Evolutionary conservation across 2,113 vertebrate genomes (phyloP).

Genomic region (Tyto alba): DNA sequence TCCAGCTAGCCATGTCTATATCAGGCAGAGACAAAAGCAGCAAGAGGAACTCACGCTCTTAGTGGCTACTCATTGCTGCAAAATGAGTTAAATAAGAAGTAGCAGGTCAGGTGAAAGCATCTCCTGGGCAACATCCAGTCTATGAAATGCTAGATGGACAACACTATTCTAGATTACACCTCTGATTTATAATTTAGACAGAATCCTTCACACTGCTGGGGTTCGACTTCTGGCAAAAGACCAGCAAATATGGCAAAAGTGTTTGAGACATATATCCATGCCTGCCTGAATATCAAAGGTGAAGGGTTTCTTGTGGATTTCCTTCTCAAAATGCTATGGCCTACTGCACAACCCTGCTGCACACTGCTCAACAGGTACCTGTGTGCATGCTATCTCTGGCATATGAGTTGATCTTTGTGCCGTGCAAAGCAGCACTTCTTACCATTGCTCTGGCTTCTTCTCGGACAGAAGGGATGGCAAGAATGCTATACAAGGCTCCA

Average conservation of each 20-base stretch:
- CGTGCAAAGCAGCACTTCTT: slow-evolving; percentile 42
- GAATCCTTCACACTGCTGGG: not conserved
- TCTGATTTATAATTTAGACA: not conserved
- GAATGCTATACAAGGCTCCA: slow-evolving; percentile 91
- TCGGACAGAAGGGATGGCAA: slow-evolving; percentile 83
- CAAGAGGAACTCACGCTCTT: not conserved
- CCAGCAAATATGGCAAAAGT: not conserved
- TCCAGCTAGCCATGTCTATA: not conserved
- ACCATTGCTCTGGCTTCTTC: slow-evolving; percentile 95
- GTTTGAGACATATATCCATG: not conserved
- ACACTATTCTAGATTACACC: not conserved
- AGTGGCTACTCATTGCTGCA: not conserved
- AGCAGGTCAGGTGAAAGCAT: not conserved
- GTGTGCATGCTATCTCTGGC: not conserved
- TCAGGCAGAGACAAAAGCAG: not conserved
- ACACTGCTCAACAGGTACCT: not conserved
- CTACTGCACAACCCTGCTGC: not conserved
- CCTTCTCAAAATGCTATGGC: not conserved
- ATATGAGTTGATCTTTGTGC: not conserved
- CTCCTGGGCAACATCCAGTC: not conserved
- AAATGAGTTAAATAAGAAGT: not conserved
- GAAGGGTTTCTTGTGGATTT: not conserved
- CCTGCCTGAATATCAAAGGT: not conserved
- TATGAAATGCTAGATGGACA: not conserved
- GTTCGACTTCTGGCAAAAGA: not conserved